A percentile compares a stretch with the other conserved stretches of the same genome.
phyloP scores from a whole-genome alignment of 2,113 vertebrate species.

The Phrynosoma platyrhinos region DNA sequence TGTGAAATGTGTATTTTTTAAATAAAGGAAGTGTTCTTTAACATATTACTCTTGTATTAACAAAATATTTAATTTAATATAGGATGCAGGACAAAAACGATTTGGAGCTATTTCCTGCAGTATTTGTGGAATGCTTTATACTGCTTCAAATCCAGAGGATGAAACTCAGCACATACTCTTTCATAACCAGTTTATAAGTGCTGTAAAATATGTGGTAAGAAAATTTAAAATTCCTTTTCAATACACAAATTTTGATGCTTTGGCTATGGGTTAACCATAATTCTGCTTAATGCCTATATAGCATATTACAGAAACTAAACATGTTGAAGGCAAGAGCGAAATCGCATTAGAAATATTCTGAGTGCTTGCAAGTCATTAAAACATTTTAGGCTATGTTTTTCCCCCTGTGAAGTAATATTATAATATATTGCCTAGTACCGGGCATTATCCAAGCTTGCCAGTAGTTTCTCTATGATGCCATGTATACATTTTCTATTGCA shows the following conservation, averaged over 20 bases:
- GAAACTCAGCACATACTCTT: conserved; percentile 97
- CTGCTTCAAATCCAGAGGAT: conserved; percentile 94
- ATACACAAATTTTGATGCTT: conserved; percentile 16
- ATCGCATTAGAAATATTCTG: conserved; percentile 1
- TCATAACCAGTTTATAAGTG: conserved; percentile 98
- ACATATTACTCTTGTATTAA: background rate
- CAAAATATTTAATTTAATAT: conserved; percentile 43
- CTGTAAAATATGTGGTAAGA: conserved; percentile 98
- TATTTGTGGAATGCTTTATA: conserved; percentile 98
- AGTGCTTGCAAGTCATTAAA: background rate
- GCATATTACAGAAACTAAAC: conserved; percentile 14
- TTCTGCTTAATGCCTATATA: background rate
- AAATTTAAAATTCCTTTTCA: conserved; percentile 46
- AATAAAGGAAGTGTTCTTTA: background rate
- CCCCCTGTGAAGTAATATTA: background rate
- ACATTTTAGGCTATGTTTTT: background rate
- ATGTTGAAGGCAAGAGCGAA: conserved; percentile 17
- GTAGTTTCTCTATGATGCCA: background rate
- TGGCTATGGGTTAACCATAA: conserved; percentile 13
- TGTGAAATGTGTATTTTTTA: background rate
- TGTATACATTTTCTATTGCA: background rate
- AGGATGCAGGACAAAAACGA: conserved; percentile 95
- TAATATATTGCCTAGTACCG: background rate
- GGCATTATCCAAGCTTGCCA: background rate
- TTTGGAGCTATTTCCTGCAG: conserved; percentile 94